Evolutionary conservation across 2,888 invertebrate genomes (phyloP), one percentile per base, ranked within the genome.

Genomic region (Diarsia rubi): DNA sequence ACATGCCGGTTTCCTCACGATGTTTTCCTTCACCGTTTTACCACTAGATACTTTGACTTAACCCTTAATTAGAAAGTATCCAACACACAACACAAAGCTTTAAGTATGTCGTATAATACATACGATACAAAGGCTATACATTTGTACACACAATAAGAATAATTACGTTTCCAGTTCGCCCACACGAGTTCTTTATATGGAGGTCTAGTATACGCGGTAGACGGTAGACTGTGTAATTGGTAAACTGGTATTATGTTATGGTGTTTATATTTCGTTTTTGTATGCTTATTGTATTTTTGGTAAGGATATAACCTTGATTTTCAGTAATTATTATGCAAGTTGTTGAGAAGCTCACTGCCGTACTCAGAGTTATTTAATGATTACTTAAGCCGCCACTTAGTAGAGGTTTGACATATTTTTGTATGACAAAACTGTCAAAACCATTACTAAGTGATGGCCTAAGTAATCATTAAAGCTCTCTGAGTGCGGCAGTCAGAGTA

Each of bases 161-260:
- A 79, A 82, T 84, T 79, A 79, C 45, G 24, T 52, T 82, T n/a
- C 79, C 37, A 21, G 86, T 80, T 70, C 60, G 60, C 86, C 84
- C 80, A 84, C 84, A 62, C 42, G 3, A 42, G 37, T 11, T 60
- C 83, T 82, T 14, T 67, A 85, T 72, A 79, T 14, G 79, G 82
- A 16, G 45, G 21, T 19, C 49, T 54, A 14, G 47, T 57, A 37
- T 54, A 81, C 78, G 69, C 78, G 73, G 84, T 73, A 80, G 84
- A 79, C 68, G n/a, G 16, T 8, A 27, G 62, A 62, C n/a, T 62
- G 54, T 52, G 69, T 60, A 66, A 80, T 76, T n/a, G 27, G n/a
- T 69, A 42, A 69, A 75, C 75, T 66, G 49, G 75, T 59, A 49
- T 69, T 24, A 8, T 69, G 9, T 42, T 65, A 67, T 71, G n/a